phyloP scores from a whole-genome alignment of 2,888 invertebrate species.

The Rhagonycha fulva region DNA sequence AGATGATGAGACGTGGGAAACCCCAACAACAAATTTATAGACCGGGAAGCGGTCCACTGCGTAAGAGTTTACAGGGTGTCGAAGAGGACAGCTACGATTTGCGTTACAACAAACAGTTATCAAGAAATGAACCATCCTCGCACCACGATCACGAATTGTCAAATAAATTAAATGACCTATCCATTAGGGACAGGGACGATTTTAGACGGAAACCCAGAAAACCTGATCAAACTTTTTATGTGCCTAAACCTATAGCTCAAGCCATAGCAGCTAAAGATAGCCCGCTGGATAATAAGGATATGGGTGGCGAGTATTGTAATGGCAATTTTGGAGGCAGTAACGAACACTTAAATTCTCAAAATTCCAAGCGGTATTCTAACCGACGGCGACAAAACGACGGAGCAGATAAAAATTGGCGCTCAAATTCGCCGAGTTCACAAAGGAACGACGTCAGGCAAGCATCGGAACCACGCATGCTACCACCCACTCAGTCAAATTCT shows the following conservation, averaged over 20 bases:
- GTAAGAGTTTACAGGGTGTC: conserved; percentile 66
- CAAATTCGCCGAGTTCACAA: conserved; percentile 27
- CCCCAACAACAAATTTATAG: conserved; percentile 73
- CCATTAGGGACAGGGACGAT: conserved; percentile 33
- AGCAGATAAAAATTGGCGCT: conserved; percentile 44
- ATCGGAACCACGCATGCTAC: conserved; percentile 67
- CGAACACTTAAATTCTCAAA: conserved; percentile 13
- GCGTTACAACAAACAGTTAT: conserved; percentile 33
- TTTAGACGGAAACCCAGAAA: conserved; percentile 54
- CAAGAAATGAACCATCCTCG: conserved; percentile 42
- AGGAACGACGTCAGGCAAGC: conserved; percentile 60
- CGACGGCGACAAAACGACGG: conserved; percentile 37
- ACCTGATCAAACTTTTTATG: conserved; percentile 61
- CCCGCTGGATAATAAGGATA: conserved; percentile 28
- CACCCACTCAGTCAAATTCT: conserved; percentile 39
- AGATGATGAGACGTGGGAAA: conserved; percentile 62
- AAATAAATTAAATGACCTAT: conserved; percentile 39
- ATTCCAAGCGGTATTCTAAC: conserved; percentile 42
- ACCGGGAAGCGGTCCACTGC: conserved; percentile 76
- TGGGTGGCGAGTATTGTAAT: conserved; percentile 23
- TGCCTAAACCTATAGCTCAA: conserved; percentile 58
- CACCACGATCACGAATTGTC: conserved; percentile 40
- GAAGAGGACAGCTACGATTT: conserved; percentile 61
- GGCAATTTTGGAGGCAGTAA: conserved; percentile 26
- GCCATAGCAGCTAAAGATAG: conserved; percentile 47